Evolutionary conservation across 2,797 vertebrate genomes (phyloP).

Genomic region (Ispidina lecontei): DNA sequence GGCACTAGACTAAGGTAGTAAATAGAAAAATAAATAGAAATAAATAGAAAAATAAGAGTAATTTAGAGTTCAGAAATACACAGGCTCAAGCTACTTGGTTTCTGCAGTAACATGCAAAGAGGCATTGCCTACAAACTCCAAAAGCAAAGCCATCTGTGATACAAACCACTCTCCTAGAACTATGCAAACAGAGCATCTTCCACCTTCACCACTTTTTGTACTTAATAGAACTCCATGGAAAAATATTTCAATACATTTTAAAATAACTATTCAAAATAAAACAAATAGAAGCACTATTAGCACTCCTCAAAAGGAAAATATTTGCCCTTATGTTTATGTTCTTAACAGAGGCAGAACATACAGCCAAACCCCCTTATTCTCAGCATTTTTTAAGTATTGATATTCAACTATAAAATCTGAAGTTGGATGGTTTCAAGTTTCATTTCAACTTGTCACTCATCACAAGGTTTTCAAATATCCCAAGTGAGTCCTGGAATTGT

Average conservation of each 20-base stretch:
- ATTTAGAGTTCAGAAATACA: background rate
- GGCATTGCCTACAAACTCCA: background rate
- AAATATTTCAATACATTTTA: background rate
- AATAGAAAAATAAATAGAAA: background rate
- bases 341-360: constrained; percentile 13
- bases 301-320: background rate
- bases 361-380: background rate
- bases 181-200: background rate
- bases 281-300: background rate
- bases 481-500: background rate
- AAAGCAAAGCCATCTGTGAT: background rate
- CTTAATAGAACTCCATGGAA: background rate
- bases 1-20: background rate
- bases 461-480: background rate
- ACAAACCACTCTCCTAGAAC: background rate
- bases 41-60: background rate
- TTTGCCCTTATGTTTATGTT: background rate
- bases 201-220: background rate
- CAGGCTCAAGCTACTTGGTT: background rate
- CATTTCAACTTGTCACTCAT: background rate
- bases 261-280: background rate
- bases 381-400: background rate
- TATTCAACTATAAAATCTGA: background rate
- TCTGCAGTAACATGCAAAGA: background rate
- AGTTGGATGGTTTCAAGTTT: background rate